Base-by-base conservation (phyloP, 53 echinoderm and acorn worm species). In the Holothuria leucospilota region DNA sequence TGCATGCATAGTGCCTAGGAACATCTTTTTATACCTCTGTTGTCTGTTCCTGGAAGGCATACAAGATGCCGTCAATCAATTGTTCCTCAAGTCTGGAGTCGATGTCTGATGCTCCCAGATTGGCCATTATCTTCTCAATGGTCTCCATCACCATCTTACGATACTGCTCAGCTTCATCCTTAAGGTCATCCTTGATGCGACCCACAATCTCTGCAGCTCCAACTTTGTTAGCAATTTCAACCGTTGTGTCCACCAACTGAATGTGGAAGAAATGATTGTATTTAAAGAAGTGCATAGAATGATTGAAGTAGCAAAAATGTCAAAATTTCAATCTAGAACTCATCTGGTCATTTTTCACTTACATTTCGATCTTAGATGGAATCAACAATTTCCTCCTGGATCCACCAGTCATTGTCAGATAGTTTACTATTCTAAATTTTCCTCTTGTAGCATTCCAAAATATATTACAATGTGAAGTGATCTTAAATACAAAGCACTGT, bases 21-120 rank as follows among this genome's bases (percentile, higher is more conserved):
- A 56, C 56, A 56, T 2, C 46, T 18, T 16, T 56, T 15, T 9
- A 56, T 56, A 99, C 99, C 95, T 99, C 99, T 65, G 99, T 99
- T 24, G 99, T 99, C 91, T 99, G 99, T 90, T 99, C 99, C 88
- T 99, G 99, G 86, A 99, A 95, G 84, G 95, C 99, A 78, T 99
- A 99, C 64, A 99, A 85, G 94, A 99, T 99, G 21, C 99, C 99
- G 51, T 99, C 99, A 91, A 99, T 99, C 39, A 98, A 84, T 88
- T 99, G 99, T 80, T 99, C 99, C 71, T 99, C 99, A 20, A 99
- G 94, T 53, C 99, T 58, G 0, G 99, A 99, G 75, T 99, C 99
- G 30, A 99, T 99, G 91, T 99, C 99, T 0, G 99, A 90, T 9
- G 99, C 95, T 29, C 99, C 98, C 21, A 99, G 90, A 87, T 99